Conservation (phyloP, 2,888 invertebrate species). For the Lepidochrysops patricia region DNA sequence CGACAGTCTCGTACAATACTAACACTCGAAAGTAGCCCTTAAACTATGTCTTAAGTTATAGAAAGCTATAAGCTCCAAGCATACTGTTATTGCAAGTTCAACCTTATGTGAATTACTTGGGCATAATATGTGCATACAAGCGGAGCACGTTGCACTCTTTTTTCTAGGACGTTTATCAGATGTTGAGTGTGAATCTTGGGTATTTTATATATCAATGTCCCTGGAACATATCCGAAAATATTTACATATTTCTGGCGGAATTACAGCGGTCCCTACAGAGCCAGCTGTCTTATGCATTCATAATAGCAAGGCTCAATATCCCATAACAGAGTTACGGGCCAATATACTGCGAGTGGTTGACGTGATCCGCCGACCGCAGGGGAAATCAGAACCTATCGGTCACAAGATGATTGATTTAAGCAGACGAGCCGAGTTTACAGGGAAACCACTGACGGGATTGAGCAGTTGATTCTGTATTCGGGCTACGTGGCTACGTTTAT, state of each 20-base stretch:
- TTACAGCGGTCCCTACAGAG: not conserved
- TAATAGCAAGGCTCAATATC: constrained; percentile 2
- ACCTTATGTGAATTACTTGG: no score
- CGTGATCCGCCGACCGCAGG: constrained; percentile 14
- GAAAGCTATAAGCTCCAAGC: no score
- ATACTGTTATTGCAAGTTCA: no score
- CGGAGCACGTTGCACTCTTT: no score
- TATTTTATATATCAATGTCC: not conserved
- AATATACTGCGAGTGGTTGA: constrained; percentile 6
- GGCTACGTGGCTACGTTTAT: no score
- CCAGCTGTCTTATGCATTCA: not conserved
- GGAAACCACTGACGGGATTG: not conserved
- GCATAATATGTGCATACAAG: no score
- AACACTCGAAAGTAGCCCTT: no score
- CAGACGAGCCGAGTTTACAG: not conserved
- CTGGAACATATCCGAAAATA: not conserved
- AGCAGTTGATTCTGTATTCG: not conserved
- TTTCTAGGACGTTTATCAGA: no score
- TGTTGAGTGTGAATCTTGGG: no score
- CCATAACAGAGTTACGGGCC: constrained; percentile 9
- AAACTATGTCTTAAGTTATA: no score
- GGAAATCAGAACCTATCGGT: constrained; percentile 19
- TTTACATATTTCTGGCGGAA: not conserved
- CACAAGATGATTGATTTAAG: constrained; percentile 4
- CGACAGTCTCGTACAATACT: no score